Base-by-base conservation (phyloP, 2,113 vertebrate species). In the Erythrocercus mccallii region DNA sequence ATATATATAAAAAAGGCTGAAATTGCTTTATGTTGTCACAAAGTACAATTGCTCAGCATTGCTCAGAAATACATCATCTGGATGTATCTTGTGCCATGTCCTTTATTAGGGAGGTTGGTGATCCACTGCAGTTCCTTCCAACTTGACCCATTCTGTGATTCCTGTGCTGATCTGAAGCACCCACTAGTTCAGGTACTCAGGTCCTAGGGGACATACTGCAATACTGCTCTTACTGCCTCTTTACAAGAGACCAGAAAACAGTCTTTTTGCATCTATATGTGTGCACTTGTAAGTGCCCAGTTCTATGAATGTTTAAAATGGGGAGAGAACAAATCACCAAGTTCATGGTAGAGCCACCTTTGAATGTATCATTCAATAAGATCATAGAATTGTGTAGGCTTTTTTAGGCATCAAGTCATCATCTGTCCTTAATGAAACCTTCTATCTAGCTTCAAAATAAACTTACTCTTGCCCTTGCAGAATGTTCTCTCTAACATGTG, bases 121-220 rank as follows among this genome's bases (percentile, higher is more conserved):
- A 54, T 18, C 30, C 24, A 31, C 11, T 4, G 60, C 51, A 12
- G 11, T 14, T 58, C n/a, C 21, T 54, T 35, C 30, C n/a, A 61
- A 9, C 11, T 14, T 1, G 1, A 10, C 14, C 30, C 0, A 0
- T 31, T 73, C 53, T 53, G n/a, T 24, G 27, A 66, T 64, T 76
- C 35, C 33, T 65, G 15, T 45, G 42, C 51, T 69, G 20, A 50
- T 42, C 50, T 58, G 57, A 84, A 74, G 18, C 30, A 45, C 6
- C 6, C 47, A 11, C 15, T 3, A 1, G 8, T 42, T 45, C 23
- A 61, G n/a, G 28, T 31, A 15, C n/a, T 70, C 1, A 0, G 24
- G 27, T 70, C 47, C 37, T 25, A 57, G 42, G 33, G 28, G 12
- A 72, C n/a, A 40, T 1, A 4, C 3, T 73, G 35, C 18, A 48